Percentiles rank a stretch among this genome's conserved stretches.
Conservation (phyloP, 2,888 invertebrate species). For the Athalia rosae region DNA sequence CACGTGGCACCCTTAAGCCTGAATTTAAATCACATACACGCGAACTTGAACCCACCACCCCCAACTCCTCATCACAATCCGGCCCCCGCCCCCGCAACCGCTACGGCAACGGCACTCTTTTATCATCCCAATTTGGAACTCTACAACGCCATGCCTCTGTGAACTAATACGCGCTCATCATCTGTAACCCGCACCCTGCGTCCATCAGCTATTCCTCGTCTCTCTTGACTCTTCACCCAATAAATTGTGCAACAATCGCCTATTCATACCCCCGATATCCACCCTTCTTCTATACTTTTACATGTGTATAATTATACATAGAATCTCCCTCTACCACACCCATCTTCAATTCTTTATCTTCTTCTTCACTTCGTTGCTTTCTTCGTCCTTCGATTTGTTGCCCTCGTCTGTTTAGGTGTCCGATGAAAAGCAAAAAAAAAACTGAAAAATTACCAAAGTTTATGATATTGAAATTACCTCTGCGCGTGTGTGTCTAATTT, state of each 20-base stretch:
- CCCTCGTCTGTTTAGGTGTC: constrained; percentile 47
- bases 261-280: constrained; percentile 47
- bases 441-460: no score
- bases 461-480: no score
- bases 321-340: constrained; percentile 48
- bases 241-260: constrained; percentile 53
- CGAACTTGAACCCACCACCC: constrained; percentile 73
- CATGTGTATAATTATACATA: no score
- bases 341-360: constrained; percentile 35
- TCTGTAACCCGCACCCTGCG: background rate
- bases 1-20: constrained; percentile 74
- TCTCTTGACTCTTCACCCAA: constrained; percentile 51
- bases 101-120: constrained; percentile 79
- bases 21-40: constrained; percentile 73
- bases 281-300: constrained; percentile 25
- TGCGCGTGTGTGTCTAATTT: no score
- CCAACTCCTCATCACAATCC: constrained; percentile 77
- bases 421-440: no score
- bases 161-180: constrained; percentile 66
- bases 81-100: constrained; percentile 77
- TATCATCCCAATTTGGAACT: constrained; percentile 73
- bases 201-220: constrained; percentile 26
- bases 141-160: constrained; percentile 74
- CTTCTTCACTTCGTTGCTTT: constrained; percentile 43
- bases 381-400: constrained; percentile 50